Evolutionary conservation across 2,888 invertebrate species (phyloP), one percentile per base, ranked within the genome.

Genomic region (Endomychus coccineus): DNA sequence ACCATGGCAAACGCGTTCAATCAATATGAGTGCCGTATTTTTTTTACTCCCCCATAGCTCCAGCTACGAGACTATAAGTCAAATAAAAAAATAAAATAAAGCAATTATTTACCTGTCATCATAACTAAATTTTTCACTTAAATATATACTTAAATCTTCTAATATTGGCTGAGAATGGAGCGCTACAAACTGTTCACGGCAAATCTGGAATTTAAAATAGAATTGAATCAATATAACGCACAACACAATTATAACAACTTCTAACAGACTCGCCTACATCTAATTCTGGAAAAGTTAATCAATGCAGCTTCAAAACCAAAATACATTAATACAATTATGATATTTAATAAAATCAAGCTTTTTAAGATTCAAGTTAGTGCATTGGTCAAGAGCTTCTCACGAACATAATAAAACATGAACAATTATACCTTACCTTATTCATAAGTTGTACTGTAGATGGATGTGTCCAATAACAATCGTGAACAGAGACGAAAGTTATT

Each of bases 381-480:
- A 7, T 25, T 25, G 27, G 6, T 7, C 7, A 25, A 25, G 11
- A 6, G 10, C 28, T n/a, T n/a, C n/a, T n/a, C n/a, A n/a, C n/a
- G n/a, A n/a, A n/a, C n/a, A n/a, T n/a, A n/a, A n/a, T n/a, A n/a
- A n/a, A n/a, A n/a, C n/a, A n/a, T n/a, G n/a, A n/a, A n/a, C n/a
- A n/a, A n/a, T n/a, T n/a, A 16, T 7, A 27, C 39, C 50, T 58
- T 67, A 88, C 88, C 75, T 78, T 75, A 65, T 92, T 97, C 91
- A 98, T 89, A 28, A 70, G 67, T 39, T 85, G 78, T 24, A 96
- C 89, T 17, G 83, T 78, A 48, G 75, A 75, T 1, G 97, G 83
- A 67, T 99, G 98, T 1, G 98, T 98, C 98, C 98, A 99, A 71
- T 83, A 99, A 64, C 97, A 98, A 68, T 99, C 98, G 67, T 99